These are phyloP conservation scores for Pangasius krempfi DNA, from an alignment of 2,797 vertebrate species.

Conservation along the genomic window DNA sequence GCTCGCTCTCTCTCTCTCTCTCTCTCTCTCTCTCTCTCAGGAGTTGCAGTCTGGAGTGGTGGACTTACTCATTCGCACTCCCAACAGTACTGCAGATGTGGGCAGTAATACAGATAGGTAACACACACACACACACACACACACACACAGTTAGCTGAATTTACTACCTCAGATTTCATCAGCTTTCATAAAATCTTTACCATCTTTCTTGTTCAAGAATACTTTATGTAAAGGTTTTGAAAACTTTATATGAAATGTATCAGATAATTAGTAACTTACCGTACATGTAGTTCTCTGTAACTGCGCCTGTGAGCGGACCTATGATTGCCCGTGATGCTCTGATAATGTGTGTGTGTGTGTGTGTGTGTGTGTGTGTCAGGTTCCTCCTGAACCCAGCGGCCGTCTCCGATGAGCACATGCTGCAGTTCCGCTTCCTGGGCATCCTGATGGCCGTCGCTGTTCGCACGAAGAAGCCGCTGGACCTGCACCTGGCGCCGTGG, in stretches of 20 bases:
- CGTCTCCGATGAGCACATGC: slow-evolving; percentile 74
- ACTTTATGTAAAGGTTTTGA: too few relatives aligned
- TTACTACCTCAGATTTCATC: neutral
- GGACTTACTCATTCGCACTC: slow-evolving; percentile 81
- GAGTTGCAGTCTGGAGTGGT: slow-evolving; percentile 81
- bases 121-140: neutral
- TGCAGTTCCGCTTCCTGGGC: slow-evolving; percentile 80
- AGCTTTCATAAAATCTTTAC: too few relatives aligned
- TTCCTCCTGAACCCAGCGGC: slow-evolving; percentile 79
- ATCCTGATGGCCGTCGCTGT: slow-evolving; percentile 83
- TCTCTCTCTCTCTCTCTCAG: slow-evolving; percentile 57
- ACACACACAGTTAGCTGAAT: neutral
- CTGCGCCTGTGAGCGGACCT: neutral
- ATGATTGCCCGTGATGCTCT: neutral
- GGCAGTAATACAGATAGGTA: slow-evolving; percentile 84
- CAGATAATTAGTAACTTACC: neutral
- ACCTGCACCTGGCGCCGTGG: slow-evolving; percentile 81
- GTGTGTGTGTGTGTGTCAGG: slow-evolving; percentile 57
- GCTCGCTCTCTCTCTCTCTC: neutral
- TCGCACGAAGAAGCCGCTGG: slow-evolving; percentile 82
- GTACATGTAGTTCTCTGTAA: neutral
- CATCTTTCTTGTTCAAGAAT: too few relatives aligned
- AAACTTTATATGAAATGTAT: neutral
- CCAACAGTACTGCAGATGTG: slow-evolving; percentile 81
- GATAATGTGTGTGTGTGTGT: neutral